Evolutionary conservation across 1,140 invertebrate species (phyloP), one percentile per base, ranked within the genome.

Genomic region (Leguminivora glycinivorella): DNA sequence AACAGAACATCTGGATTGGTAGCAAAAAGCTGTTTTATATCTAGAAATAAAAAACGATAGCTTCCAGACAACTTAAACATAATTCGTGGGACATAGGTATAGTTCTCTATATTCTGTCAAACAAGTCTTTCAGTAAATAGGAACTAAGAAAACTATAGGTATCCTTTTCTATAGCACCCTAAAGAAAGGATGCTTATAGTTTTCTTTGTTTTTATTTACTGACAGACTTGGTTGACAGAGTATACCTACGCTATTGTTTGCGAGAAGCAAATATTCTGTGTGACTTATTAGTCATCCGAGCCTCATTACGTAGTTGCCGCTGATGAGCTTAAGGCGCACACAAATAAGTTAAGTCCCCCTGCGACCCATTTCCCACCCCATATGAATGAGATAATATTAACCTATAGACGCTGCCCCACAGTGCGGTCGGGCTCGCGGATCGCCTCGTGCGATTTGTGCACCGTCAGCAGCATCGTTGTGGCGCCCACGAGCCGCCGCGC

Each of bases 401-500:
- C 47, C 19, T 22, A 52, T 9, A 52, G 47, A 52, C 17, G 47
- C 47, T 1, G 19, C 19, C 40, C 40, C 47, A 52, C 47, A 17
- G 58, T n/a, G 25, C 17, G 29, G n/a, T 19, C 25, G 26, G 29
- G 58, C 58, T 31, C 12, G 5, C 12, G 12, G 58, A 52, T 52
- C 58, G 58, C 14, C 25, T 14, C 24, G 25, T 29, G 66, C 38
- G 19, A 31, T 67, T 67, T 24, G 38, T 43, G 56, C 43, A 10
- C 67, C 66, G 67, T 68, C 72, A 67, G 56, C 69, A 31, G 24
- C 12, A 17, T 24, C 17, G 69, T 43, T 43, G 40, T 52, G 47
- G 47, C 47, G 47, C 17, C 19, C 6, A 19, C 40, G 17, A 14
- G 10, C 19, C 22, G 34, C 17, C 66, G 56, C 22, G 34, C 17